phyloP scores from a whole-genome alignment of 2,888 invertebrate species.

The Caenorhabditis sp. region DNA sequence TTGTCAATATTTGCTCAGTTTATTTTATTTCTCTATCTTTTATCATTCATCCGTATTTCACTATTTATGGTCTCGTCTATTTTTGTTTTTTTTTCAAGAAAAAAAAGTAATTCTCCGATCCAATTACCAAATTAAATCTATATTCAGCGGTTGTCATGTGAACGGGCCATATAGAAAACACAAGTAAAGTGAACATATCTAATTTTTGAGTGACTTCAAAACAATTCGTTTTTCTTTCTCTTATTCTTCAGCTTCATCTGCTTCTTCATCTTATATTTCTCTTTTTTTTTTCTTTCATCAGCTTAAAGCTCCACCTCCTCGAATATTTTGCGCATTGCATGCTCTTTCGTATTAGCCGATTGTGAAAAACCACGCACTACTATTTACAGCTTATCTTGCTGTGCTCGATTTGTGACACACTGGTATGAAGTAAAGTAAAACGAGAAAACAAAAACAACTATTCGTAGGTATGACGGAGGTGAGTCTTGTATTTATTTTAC shows the following conservation, averaged over 20 bases:
- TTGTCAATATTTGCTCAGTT: neutral
- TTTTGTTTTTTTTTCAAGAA: neutral
- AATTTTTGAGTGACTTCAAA: slow-evolving; percentile 1
- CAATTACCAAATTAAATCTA: neutral
- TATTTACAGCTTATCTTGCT: slow-evolving; percentile 32
- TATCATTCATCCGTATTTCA: neutral
- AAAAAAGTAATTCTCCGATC: neutral
- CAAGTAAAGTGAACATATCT: neutral
- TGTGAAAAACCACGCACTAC: slow-evolving; percentile 10
- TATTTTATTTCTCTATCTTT: neutral
- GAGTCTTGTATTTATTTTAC: neutral
- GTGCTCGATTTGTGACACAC: neutral
- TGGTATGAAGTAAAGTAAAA: neutral
- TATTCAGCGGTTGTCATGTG: neutral
- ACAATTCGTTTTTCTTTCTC: neutral
- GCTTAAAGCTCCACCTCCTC: slow-evolving; percentile 23
- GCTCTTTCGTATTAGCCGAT: slow-evolving; percentile 14
- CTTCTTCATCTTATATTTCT: slow-evolving; percentile 26
- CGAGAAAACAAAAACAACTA: neutral
- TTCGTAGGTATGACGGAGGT: neutral
- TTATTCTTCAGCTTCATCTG: neutral
- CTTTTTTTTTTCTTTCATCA: neutral
- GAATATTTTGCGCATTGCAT: slow-evolving; percentile 16
- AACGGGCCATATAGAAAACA: neutral
- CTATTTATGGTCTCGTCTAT: neutral